Evolutionary conservation across 2,797 vertebrate species (phyloP).

Genomic region (Danionella dracula): DNA sequence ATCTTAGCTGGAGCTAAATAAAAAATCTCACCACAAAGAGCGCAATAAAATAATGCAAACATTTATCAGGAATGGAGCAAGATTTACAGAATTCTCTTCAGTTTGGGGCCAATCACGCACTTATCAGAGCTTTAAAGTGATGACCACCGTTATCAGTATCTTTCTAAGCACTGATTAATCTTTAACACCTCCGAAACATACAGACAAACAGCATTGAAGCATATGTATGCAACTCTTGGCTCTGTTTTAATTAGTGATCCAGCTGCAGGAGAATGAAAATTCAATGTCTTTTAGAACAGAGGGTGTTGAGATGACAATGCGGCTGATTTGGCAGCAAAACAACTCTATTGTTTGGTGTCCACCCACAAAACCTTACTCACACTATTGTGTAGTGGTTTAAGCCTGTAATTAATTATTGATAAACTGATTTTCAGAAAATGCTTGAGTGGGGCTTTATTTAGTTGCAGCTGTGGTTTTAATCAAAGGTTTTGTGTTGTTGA

Average conservation of each 20-base stretch:
- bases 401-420: slow-evolving; percentile 43
- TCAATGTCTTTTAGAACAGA: slow-evolving; percentile 31
- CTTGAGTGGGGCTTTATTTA: neutral
- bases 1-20: no score
- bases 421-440: slow-evolving; percentile 31
- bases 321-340: neutral
- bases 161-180: slow-evolving; percentile 4
- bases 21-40: no score
- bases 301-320: slow-evolving; percentile 7
- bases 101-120: neutral
- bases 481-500: neutral
- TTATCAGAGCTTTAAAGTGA: neutral
- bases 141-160: slow-evolving; percentile 8
- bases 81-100: no score
- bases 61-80: no score
- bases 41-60: no score
- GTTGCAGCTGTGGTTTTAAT: slow-evolving; percentile 4
- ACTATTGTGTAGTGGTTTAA: slow-evolving; percentile 14
- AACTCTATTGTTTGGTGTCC: slow-evolving; percentile 15
- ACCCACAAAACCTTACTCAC: neutral
- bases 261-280: slow-evolving; percentile 18
- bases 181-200: slow-evolving; percentile 16
- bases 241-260: slow-evolving; percentile 33
- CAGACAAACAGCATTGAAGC: neutral
- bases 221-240: slow-evolving; percentile 13